phyloP scores from a whole-genome alignment of 2,888 invertebrate species.

The Ditula angustiorana region DNA sequence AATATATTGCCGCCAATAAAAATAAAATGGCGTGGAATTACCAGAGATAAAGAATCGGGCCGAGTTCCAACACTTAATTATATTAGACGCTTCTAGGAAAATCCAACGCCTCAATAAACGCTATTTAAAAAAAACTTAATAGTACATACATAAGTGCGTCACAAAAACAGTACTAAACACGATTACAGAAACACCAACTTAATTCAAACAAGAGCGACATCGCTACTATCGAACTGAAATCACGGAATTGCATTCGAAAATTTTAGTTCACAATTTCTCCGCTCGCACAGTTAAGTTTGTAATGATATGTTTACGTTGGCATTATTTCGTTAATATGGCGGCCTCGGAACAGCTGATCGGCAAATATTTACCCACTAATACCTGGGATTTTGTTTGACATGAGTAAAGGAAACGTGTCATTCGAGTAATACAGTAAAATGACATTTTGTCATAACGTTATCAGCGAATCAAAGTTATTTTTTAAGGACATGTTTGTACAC shows the following conservation, averaged over 20 bases:
- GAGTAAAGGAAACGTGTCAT: constrained; percentile 36
- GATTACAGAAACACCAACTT: constrained; percentile 18
- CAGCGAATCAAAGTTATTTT: constrained; percentile 36
- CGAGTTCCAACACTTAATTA: constrained; percentile 8
- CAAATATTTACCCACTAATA: constrained; percentile 40
- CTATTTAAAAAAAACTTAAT: constrained; percentile 29
- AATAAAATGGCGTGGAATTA: neutral
- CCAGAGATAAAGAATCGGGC: constrained; percentile 6
- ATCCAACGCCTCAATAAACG: constrained; percentile 20
- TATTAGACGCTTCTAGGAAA: constrained; percentile 20
- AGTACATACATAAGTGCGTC: constrained; percentile 21
- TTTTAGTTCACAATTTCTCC: constrained; percentile 23
- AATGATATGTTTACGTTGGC: constrained; percentile 52
- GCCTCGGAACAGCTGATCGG: constrained; percentile 37
- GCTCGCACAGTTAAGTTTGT: constrained; percentile 44
- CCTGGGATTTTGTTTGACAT: constrained; percentile 33
- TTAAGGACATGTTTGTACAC: constrained; percentile 5
- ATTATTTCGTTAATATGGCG: constrained; percentile 54
- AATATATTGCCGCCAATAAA: neutral
- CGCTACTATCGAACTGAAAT: constrained; percentile 1
- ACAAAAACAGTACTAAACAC: constrained; percentile 15
- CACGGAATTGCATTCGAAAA: constrained; percentile 6
- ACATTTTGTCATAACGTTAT: constrained; percentile 38
- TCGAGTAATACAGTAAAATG: constrained; percentile 27
- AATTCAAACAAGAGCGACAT: neutral